phyloP scores from a whole-genome alignment of 2,113 vertebrate species.

The Chelonoidis abingdonii region DNA sequence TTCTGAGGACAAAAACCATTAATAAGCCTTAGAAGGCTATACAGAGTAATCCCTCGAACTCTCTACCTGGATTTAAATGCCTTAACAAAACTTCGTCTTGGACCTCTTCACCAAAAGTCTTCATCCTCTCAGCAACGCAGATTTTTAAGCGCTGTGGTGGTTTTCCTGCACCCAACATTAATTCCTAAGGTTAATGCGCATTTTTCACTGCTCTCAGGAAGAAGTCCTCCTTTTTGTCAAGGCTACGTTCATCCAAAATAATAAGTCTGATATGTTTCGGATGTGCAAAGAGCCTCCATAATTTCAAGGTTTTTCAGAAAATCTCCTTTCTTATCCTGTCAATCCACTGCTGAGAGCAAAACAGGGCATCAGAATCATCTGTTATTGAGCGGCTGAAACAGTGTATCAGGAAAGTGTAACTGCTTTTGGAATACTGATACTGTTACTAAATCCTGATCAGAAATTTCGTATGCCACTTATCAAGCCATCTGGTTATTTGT shows the following conservation, averaged over 20 bases:
- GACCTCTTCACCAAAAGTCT: background rate
- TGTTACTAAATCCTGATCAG: constrained; percentile 30
- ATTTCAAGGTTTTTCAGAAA: constrained; percentile 62
- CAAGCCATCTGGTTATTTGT: constrained; percentile 22
- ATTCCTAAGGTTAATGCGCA: background rate
- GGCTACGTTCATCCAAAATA: constrained; percentile 54
- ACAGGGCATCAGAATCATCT: constrained; percentile 59
- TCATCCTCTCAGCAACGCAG: constrained; percentile 24
- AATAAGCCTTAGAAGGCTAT: background rate
- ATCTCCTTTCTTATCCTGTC: constrained; percentile 61
- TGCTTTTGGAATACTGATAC: background rate
- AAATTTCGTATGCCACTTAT: constrained; percentile 35
- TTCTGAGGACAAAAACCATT: constrained; percentile 6
- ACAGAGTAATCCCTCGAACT: background rate
- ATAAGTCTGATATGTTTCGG: constrained; percentile 57
- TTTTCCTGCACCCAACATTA: background rate
- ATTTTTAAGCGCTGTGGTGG: background rate
- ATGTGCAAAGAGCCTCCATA: constrained; percentile 56
- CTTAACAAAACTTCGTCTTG: constrained; percentile 27
- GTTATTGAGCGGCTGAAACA: constrained; percentile 56
- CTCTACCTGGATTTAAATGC: constrained; percentile 25
- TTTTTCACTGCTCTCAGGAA: background rate
- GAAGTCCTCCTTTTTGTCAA: constrained; percentile 39
- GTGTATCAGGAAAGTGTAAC: constrained; percentile 14
- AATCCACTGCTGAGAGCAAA: constrained; percentile 38